phyloP scores from a whole-genome alignment of 2,113 vertebrate species.

The Syngnathoides biaculeatus region DNA sequence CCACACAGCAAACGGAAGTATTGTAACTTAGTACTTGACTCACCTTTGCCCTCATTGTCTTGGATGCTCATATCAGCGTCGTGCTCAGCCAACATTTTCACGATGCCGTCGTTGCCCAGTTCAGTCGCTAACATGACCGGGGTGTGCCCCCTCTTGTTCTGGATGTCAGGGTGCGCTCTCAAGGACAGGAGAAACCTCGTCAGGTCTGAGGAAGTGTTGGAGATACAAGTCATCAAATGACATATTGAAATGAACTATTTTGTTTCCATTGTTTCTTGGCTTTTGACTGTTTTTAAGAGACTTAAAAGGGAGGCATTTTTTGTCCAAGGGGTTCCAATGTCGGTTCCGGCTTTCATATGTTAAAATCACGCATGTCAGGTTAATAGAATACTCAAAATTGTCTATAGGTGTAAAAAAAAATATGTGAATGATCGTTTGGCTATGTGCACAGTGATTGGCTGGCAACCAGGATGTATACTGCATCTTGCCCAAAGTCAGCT shows the following conservation, averaged over 20 bases:
- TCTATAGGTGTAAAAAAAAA: too few relatives aligned
- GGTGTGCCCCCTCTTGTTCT: constrained; percentile 79
- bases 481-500: not conserved
- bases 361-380: too few relatives aligned
- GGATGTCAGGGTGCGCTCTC: constrained; percentile 79
- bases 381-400: too few relatives aligned
- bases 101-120: constrained; percentile 76
- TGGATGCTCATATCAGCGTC: constrained; percentile 78
- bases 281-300: too few relatives aligned
- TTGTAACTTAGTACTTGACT: constrained; percentile 4
- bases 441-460: not conserved
- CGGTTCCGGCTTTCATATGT: too few relatives aligned
- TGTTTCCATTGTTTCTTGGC: too few relatives aligned
- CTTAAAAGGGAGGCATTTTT: too few relatives aligned
- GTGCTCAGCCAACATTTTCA: constrained; percentile 76
- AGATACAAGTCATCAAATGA: not conserved
- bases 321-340: too few relatives aligned
- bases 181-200: constrained; percentile 79
- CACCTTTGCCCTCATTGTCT: constrained; percentile 87
- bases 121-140: constrained; percentile 85
- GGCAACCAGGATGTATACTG: too few relatives aligned
- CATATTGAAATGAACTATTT: not conserved
- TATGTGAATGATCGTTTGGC: not conserved
- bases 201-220: constrained; percentile 64
- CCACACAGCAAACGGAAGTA: too few relatives aligned